Evolutionary conservation across 1,140 invertebrate genomes (phyloP), one percentile per base, ranked within the genome.

Genomic region (Drosophila hydei): DNA sequence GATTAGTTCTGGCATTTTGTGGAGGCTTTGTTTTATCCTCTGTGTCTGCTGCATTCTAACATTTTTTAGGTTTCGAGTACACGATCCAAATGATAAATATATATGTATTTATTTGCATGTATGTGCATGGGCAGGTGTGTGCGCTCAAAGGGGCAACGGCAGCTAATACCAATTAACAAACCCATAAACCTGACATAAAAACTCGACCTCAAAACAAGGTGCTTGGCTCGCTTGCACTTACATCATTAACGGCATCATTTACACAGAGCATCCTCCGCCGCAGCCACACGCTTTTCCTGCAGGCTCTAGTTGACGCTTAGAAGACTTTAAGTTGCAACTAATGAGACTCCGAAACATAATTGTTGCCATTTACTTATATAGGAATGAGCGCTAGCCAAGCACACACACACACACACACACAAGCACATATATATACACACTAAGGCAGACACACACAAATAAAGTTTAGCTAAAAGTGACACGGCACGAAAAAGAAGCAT

Each of bases 311-410:
- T 60, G 63, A 67, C 73, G 79, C 76, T 73, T 87, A 72, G 64
- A 77, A 77, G 69, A 84, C 81, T 85, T 79, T 74, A 87, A 85
- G 74, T 85, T 87, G 72, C 81, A 88, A 87, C 81, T 87, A 87
- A 87, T 87, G 81, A 87, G 81, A 87, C 83, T 87, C 78, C 78
- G 76, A 87, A 88, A 88, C 83, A 88, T 88, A 88, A 88, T 88
- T 88, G 83, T 88, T 88, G 69, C 72, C 83, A 79, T 87, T 87
- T 87, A 87, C 74, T 77, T 79, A 76, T 73, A 87, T 30, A 45
- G 54, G 43, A 12, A 54, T 75, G 70, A 61, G 67, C 71, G 73
- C 62, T 77, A n/a, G 21, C 30, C 12, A 27, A 25, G 11, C 42
- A 55, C 18, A 48, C 23, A 14, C 27, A 63, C 25, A 45, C 48